Evolutionary conservation across 2,888 invertebrate genomes (phyloP), one percentile per base, ranked within the genome.

Genomic region (Lamellibrachia satsuma): DNA sequence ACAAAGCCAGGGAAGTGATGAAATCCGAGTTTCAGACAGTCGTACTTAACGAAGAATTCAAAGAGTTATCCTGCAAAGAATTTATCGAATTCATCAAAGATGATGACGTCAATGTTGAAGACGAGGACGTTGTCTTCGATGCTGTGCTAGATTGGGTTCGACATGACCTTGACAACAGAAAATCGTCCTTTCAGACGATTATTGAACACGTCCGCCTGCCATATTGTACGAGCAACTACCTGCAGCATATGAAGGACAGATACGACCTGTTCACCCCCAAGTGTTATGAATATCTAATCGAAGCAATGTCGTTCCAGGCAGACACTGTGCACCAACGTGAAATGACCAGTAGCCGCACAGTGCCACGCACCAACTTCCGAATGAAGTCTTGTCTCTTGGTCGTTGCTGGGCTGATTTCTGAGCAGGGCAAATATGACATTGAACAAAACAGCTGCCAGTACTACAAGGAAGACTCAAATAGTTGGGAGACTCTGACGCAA

Each of bases 401-500:
- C 11, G 91, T 94, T 7, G 94, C 93, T 39, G 94, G 94, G 39
- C 92, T 93, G 22, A 93, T 90, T 60, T 15, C 60, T 11, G 60
- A 22, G 7, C 2, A 55, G 55, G 9, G 3, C 22, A 94, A 92
- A n/a, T 90, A 93, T 27, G 92, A 93, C n/a, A 60, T 90, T 91
- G 93, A 93, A 90, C 93, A 93, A 55, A 92, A 93, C 22, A 92
- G 92, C 92, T 93, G 94, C 91, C 93, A 93, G 93, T 94, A 92
- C 91, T 90, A 93, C 7, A 91, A 93, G 91, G 92, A 92, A 55
- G 93, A 93, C 27, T 91, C 92, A 11, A 52, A 90, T 11, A 91
- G 60, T 52, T 94, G 94, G 94, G 92, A 93, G 55, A 92, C 93
- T 55, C 90, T 94, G 39, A 93, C 93, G 11, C 93, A 93, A 57